These are phyloP conservation scores for Hermaeophaga mercurialis DNA, from an alignment of 2,888 invertebrate genomes.

Conservation along the genomic window DNA sequence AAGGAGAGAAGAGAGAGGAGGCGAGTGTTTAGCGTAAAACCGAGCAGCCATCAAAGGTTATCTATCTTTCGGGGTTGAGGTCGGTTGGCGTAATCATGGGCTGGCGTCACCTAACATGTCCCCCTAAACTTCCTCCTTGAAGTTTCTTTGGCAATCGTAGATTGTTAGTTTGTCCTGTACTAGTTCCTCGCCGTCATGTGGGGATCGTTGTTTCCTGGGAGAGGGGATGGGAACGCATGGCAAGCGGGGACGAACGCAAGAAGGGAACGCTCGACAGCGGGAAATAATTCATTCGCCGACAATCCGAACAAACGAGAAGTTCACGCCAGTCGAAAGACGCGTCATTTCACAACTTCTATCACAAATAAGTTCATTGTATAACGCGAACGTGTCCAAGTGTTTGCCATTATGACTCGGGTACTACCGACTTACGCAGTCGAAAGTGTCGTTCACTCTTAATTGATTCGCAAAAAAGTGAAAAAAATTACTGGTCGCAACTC, in stretches of 20 bases:
- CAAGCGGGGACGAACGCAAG: slow-evolving; percentile 45
- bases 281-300: slow-evolving; percentile 34
- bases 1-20: too few relatives aligned
- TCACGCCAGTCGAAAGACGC: slow-evolving; percentile 13
- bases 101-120: slow-evolving; percentile 43
- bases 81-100: too few relatives aligned
- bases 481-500: not conserved
- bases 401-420: not conserved
- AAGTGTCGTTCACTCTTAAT: not conserved
- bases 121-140: slow-evolving; percentile 33
- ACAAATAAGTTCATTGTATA: not conserved
- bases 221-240: slow-evolving; percentile 49
- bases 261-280: slow-evolving; percentile 38
- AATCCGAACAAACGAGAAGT: slow-evolving; percentile 21
- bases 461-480: not conserved
- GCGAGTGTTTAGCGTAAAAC: slow-evolving; percentile 16
- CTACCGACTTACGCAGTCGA: not conserved
- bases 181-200: slow-evolving; percentile 44
- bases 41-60: slow-evolving; percentile 43
- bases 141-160: slow-evolving; percentile 52
- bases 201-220: slow-evolving; percentile 42
- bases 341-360: slow-evolving; percentile 7
- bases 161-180: slow-evolving; percentile 42
- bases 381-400: not conserved
- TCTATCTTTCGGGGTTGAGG: slow-evolving; percentile 53